Evolutionary conservation across 2,888 invertebrate species (phyloP).

Genomic region (Omphaloscelis lunosa): DNA sequence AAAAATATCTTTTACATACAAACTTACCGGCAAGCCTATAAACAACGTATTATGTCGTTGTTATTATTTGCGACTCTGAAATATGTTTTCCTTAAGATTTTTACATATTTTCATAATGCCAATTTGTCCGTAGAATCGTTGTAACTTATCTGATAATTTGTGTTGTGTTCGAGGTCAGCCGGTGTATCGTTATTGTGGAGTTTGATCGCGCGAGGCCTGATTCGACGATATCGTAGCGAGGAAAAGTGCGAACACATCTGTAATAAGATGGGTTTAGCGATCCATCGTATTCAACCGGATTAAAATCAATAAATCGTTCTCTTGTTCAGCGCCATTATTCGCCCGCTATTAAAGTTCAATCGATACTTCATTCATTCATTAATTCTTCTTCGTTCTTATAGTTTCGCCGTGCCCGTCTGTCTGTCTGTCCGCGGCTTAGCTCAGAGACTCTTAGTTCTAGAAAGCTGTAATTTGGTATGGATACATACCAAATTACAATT

Average conservation of each 20-base stretch:
- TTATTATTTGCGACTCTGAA: conserved; percentile 48
- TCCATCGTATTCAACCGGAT: conserved; percentile 56
- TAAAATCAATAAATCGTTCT: conserved; percentile 65
- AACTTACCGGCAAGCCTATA: conserved; percentile 39
- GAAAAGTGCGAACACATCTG: conserved; percentile 58
- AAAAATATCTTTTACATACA: conserved; percentile 50
- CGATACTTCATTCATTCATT: conserved; percentile 55
- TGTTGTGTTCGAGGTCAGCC: conserved; percentile 59
- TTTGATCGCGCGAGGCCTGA: conserved; percentile 58
- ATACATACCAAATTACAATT: too few species aligned
- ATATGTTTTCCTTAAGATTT: conserved; percentile 32
- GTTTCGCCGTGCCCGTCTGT: too few species aligned
- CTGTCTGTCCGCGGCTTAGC: too few species aligned
- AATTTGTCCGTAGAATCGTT: conserved; percentile 48
- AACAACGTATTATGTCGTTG: conserved; percentile 52
- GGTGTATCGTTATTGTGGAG: conserved; percentile 61
- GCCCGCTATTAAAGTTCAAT: conserved; percentile 48
- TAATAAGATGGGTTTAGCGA: conserved; percentile 57
- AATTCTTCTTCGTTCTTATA: too few species aligned
- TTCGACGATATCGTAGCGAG: conserved; percentile 51
- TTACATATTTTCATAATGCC: conserved; percentile 46
- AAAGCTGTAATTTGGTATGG: too few species aligned
- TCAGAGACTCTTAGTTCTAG: too few species aligned
- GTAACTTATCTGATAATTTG: conserved; percentile 65
- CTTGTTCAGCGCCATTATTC: conserved; percentile 54